A percentile compares a stretch with the other conserved stretches of the same genome.
phyloP scores from a whole-genome alignment of 2,113 vertebrate genomes.

The Irena cyanogastra region DNA sequence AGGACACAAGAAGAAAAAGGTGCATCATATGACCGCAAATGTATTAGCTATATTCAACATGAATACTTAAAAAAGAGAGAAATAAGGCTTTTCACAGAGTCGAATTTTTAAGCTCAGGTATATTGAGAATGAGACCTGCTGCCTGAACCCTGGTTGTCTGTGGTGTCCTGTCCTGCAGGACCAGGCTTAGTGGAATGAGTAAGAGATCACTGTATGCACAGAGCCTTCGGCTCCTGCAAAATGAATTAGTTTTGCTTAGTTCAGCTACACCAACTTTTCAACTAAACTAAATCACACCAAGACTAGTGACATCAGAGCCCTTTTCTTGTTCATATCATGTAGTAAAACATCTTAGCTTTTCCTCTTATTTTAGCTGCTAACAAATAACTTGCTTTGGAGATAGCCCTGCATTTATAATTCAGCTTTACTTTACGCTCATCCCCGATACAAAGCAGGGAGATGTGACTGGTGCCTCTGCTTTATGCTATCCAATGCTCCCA shows the following conservation, averaged over 20 bases:
- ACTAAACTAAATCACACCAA: not conserved
- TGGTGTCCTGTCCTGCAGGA: not conserved
- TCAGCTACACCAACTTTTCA: not conserved
- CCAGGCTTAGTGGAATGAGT: not conserved
- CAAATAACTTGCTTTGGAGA: not conserved
- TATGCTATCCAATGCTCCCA: rapidly evolving
- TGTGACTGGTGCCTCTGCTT: not conserved
- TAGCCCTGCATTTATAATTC: not conserved
- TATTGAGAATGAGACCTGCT: not conserved
- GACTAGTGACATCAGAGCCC: not conserved
- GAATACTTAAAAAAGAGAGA: not conserved
- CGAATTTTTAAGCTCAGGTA: not conserved
- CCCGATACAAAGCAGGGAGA: not conserved
- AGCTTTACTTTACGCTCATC: not conserved
- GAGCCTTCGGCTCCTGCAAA: not conserved
- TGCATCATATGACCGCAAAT: not conserved
- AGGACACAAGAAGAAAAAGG: not conserved
- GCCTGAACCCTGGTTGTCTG: not conserved
- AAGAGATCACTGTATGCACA: not conserved
- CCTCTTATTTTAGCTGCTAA: not conserved
- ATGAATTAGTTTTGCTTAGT: not conserved
- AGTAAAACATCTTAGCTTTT: not conserved
- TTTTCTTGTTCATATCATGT: not conserved
- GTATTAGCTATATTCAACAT: not conserved
- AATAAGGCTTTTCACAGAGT: not conserved